Conservation (phyloP, 2,113 vertebrate species). For the Ciconia boyciana region DNA sequence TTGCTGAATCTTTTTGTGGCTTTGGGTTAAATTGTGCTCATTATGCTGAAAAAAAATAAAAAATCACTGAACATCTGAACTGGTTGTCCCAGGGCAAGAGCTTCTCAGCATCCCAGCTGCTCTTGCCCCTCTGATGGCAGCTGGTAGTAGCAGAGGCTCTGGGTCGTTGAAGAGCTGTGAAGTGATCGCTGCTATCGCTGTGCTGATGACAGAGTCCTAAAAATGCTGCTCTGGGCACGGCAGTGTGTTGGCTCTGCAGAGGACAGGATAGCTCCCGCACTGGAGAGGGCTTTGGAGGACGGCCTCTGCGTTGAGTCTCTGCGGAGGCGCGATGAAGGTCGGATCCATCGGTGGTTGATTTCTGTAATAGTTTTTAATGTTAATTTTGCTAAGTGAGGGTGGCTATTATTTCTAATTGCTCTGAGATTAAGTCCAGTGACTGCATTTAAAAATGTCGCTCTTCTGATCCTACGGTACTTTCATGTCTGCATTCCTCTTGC, state of each 20-base stretch:
- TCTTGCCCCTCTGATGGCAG: background rate
- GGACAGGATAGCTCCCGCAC: no score
- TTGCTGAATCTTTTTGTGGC: background rate
- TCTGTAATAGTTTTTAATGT: background rate
- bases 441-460: no score
- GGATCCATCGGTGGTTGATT: accelerated
- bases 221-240: background rate
- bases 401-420: background rate
- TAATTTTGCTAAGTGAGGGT: background rate
- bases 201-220: background rate
- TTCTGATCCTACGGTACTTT: no score
- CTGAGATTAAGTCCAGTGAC: background rate
- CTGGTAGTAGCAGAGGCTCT: background rate
- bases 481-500: no score
- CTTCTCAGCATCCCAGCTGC: background rate
- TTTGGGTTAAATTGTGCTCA: background rate
- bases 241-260: background rate
- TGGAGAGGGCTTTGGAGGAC: background rate
- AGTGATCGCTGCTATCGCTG: accelerated
- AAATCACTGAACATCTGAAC: background rate
- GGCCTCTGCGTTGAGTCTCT: background rate
- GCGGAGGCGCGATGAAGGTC: accelerated
- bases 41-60: background rate
- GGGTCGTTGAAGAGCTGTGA: background rate
- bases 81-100: background rate